phyloP scores from a whole-genome alignment of 2,888 invertebrate species.

The Empis livida region DNA sequence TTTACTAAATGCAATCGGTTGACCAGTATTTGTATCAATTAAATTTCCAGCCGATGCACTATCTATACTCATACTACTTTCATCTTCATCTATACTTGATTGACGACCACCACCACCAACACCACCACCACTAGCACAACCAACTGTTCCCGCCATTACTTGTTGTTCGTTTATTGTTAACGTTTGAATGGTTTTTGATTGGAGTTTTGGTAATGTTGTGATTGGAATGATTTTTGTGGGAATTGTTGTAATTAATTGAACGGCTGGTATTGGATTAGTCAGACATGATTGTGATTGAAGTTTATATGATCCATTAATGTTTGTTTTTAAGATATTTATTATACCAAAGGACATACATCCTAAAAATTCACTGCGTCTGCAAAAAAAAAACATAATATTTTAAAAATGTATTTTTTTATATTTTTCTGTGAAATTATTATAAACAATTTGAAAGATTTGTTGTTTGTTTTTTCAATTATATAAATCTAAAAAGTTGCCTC shows the following conservation, averaged over 20 bases:
- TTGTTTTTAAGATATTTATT: conserved; percentile 63
- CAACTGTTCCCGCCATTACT: conserved; percentile 5
- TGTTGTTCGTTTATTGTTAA: conserved; percentile 3
- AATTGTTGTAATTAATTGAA: conserved; percentile 10
- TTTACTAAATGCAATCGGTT: conserved; percentile 36
- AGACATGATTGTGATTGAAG: conserved; percentile 54
- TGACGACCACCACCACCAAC: conserved; percentile 18
- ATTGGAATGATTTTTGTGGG: conserved; percentile 9
- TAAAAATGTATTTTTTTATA: too few species aligned
- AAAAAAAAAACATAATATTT: too few species aligned
- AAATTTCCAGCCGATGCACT: conserved; percentile 18
- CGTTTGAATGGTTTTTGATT: neutral
- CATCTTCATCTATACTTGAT: conserved; percentile 33
- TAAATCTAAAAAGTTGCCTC: too few species aligned
- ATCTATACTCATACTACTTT: conserved; percentile 26
- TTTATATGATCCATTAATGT: conserved; percentile 55
- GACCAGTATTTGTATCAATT: conserved; percentile 12
- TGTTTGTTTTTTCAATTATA: too few species aligned
- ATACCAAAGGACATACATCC: conserved; percentile 89
- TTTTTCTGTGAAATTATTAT: too few species aligned
- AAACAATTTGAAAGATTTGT: too few species aligned
- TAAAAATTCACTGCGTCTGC: conserved; percentile 83
- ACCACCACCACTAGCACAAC: conserved; percentile 9
- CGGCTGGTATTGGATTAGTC: conserved; percentile 35
- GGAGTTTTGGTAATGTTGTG: neutral